Evolutionary conservation across 1,140 invertebrate genomes (phyloP).

Genomic region (Solenopsis fugax): DNA sequence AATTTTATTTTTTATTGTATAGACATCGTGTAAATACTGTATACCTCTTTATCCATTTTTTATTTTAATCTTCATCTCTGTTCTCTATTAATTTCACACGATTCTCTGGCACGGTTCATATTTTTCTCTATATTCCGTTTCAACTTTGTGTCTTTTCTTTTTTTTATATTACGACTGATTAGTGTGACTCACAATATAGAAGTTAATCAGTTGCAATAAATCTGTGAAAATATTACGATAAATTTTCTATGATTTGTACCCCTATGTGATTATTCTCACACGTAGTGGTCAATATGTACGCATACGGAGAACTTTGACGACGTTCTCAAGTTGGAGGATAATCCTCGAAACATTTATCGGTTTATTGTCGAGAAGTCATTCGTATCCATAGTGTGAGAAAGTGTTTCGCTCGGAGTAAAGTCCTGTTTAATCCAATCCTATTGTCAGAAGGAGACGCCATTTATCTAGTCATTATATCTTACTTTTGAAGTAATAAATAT

Average conservation of each 20-base stretch:
- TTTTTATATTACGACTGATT: constrained; percentile 25
- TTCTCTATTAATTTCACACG: neutral
- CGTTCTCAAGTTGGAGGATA: constrained; percentile 59
- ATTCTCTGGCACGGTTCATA: neutral
- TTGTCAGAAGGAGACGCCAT: neutral
- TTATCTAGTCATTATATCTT: constrained; percentile 1
- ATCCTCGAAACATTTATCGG: constrained; percentile 78
- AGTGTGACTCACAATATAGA: constrained; percentile 62
- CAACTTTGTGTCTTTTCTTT: neutral
- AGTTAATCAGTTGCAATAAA: constrained; percentile 68
- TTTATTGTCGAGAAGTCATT: constrained; percentile 64
- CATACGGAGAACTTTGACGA: constrained; percentile 65
- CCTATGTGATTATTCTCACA: constrained; percentile 77
- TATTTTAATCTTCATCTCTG: neutral
- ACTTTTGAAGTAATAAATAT: constrained; percentile 45
- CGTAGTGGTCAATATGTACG: constrained; percentile 78
- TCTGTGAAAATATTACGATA: constrained; percentile 61
- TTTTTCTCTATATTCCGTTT: constrained; percentile 4
- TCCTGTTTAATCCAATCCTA: constrained; percentile 16
- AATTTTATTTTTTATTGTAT: no score
- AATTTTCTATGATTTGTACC: constrained; percentile 70
- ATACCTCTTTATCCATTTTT: neutral
- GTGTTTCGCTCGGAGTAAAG: constrained; percentile 62
- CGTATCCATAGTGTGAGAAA: constrained; percentile 48
- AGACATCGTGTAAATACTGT: neutral